These are phyloP conservation scores for Trachemys scripta DNA, from an alignment of 2,113 vertebrate genomes.

Conservation along the genomic window DNA sequence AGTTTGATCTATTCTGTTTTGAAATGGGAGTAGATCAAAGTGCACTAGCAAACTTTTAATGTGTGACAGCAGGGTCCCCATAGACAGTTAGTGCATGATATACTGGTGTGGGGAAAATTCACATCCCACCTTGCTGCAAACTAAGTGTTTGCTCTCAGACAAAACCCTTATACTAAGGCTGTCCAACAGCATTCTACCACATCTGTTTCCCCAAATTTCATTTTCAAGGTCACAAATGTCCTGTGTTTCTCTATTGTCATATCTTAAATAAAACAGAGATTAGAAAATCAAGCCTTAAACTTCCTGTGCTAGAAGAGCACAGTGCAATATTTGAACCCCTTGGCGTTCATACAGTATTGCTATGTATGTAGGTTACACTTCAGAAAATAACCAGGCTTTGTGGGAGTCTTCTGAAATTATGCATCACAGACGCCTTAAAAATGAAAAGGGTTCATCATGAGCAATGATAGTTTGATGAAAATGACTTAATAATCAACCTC, in stretches of 20 bases:
- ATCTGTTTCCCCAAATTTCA: not conserved
- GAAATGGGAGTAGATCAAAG: not conserved
- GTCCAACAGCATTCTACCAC: not conserved
- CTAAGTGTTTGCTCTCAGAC: not conserved
- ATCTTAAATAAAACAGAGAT: not conserved
- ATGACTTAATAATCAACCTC: not conserved
- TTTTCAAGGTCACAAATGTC: not conserved
- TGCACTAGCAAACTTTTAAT: not conserved
- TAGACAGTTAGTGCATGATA: not conserved
- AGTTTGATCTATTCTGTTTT: not conserved
- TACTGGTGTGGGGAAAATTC: not conserved
- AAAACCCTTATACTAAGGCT: not conserved
- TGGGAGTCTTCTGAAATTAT: not conserved
- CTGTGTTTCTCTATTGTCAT: not conserved
- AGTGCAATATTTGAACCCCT: no score
- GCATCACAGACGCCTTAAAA: conserved; percentile 5
- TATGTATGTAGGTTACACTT: not conserved
- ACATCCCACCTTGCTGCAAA: no score
- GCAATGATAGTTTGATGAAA: not conserved
- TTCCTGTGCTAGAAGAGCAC: not conserved
- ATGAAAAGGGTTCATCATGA: not conserved
- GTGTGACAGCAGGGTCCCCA: not conserved
- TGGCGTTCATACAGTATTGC: not conserved
- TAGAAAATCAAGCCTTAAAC: not conserved
- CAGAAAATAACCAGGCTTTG: not conserved